Base-by-base conservation (phyloP, 1,140 invertebrate genomes). In the Formica exsecta region DNA sequence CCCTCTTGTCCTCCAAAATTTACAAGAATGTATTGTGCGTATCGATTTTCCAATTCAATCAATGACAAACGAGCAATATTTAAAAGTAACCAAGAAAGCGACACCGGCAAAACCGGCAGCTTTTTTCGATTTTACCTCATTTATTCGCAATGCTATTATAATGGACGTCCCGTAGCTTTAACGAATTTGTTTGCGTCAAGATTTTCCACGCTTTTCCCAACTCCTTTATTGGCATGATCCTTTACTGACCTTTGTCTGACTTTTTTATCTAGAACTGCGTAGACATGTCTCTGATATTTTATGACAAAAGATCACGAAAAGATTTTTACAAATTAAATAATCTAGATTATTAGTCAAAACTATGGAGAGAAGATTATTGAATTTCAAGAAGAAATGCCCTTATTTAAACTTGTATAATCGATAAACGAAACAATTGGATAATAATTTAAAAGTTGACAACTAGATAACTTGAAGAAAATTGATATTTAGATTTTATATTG, bases 131-230 rank as follows among this genome's bases (percentile, higher is more conserved):
- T 19, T 51, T 1, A 16, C 16, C 4, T 19, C n/a, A 48, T 61
- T 74, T 74, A 74, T 74, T 59, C 36, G 59, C 2, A 41, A 13
- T 8, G 6, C 6, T 1, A 38, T n/a, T 59, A 74, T 59, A 74
- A 59, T 36, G 9, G 32, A 1, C n/a, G 25, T 2, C 54, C 71
- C n/a, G 32, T 74, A 16, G n/a, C 71, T 54, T 74, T 74, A 36
- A 41, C 71, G 2, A 74, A 74, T 74, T 59, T 74, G 36, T 74
- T 74, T 74, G 32, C n/a, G 6, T 41, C 32, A 0, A 16, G 9
- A 1, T 59, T 41, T 38, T 32, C n/a, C 13, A 59, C 36, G 54
- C 36, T 54, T 41, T 59, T 74, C 13, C 11, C 7, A 19, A 22
- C 6, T 74, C 38, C 6, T 38, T 59, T 74, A 25, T 4, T 1